Evolutionary conservation across 2,888 invertebrate species (phyloP), one percentile per base, ranked within the genome.

Genomic region (Pyrocoelia pectoralis): DNA sequence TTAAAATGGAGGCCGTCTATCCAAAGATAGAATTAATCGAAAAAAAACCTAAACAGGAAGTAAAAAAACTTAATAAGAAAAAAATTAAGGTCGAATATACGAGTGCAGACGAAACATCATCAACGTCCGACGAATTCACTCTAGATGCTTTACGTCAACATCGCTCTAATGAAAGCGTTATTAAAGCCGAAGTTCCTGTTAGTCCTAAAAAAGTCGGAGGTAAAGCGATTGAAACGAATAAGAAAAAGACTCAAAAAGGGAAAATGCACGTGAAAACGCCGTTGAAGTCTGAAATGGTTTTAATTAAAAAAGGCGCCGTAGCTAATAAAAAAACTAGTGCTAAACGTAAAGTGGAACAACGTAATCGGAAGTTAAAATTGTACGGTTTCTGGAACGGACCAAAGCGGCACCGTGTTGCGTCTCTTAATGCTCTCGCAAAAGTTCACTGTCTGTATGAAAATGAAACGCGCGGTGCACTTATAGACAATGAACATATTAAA

Each of bases 371-470:
- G 65, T 83, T 88, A 70, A 87, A 88, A 74, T 80, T 89, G 33
- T 84, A 88, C 63, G 87, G 88, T 1, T 89, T 90, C 82, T 90
- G 90, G 90, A 86, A 85, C 68, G 92, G 91, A 0, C 92, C 93
- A 17, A 94, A 93, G 80, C 86, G 91, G 46, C 92, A 93, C 77
- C 86, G 95, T 68, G 93, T 94, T 81, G 95, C 95, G 33, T 94
- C 95, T 1, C 81, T 95, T 24, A 95, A 95, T 77, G 95, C 95
- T 0, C 80, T 92, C 71, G 94, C 94, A 18, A 95, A 95, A 83
- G 95, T 95, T 1, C 94, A 95, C 78, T 94, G 94, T 76, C 84
- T 95, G 17, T 95, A 95, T 76, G 95, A 95, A 80, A 95, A 95
- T 77, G 95, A 95, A 82, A 89, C 91, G 53, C 84, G 91, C 52